phyloP scores from a whole-genome alignment of 1,140 invertebrate species.

The Riptortus pedestris region DNA sequence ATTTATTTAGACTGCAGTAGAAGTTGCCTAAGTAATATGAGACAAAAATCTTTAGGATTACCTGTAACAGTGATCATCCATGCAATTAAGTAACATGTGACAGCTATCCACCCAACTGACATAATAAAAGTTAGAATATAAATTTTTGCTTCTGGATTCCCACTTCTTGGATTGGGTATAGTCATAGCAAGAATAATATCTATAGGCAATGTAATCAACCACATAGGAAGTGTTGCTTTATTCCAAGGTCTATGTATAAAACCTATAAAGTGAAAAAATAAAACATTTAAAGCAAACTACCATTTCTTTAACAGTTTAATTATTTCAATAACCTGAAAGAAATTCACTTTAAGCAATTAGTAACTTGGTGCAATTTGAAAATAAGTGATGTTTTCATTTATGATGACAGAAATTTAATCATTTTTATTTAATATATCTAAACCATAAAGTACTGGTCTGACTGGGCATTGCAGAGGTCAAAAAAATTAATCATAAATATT shows the following conservation, averaged over 20 bases:
- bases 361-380: no score
- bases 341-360: constrained; percentile 12
- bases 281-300: no score
- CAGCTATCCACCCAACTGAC: constrained; percentile 54
- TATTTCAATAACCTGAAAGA: not conserved
- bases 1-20: no score
- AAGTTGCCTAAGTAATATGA: no score
- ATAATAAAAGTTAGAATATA: constrained; percentile 53
- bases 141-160: constrained; percentile 38
- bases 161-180: constrained; percentile 61
- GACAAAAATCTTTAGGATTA: no score
- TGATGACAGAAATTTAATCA: no score
- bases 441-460: no score
- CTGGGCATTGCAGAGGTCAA: no score
- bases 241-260: not conserved
- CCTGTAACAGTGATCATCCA: constrained; percentile 63
- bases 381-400: no score
- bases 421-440: no score
- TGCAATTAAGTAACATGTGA: constrained; percentile 52
- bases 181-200: constrained; percentile 57
- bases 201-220: constrained; percentile 52
- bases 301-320: no score
- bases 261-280: not conserved
- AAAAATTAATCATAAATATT: no score
- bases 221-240: constrained; percentile 8